Percentiles rank a stretch among this genome's conserved stretches.
phyloP scores from a whole-genome alignment of 2,888 invertebrate species.

The Eupelmus urozonus region DNA sequence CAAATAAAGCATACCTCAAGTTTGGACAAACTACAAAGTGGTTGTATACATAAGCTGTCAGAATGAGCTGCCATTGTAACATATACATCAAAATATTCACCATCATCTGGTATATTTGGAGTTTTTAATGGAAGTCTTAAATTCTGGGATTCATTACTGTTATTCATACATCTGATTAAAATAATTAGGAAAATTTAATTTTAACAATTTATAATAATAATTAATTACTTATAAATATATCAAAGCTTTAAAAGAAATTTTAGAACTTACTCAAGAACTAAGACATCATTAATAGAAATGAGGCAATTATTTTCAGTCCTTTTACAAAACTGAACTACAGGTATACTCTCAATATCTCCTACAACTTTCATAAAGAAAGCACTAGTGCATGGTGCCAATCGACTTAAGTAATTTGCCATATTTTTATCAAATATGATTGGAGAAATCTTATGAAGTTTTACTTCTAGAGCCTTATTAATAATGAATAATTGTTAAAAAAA shows the following conservation, averaged over 20 bases:
- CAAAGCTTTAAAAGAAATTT: neutral
- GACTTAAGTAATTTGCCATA: slow-evolving; percentile 72
- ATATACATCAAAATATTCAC: slow-evolving; percentile 80
- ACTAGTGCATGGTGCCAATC: slow-evolving; percentile 80
- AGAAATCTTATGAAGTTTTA: slow-evolving; percentile 81
- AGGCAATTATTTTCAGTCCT: slow-evolving; percentile 80
- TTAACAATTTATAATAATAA: neutral
- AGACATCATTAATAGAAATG: slow-evolving; percentile 85
- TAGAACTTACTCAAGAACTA: slow-evolving; percentile 79
- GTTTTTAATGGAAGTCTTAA: slow-evolving; percentile 67
- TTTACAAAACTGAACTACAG: slow-evolving; percentile 85
- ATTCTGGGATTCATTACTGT: slow-evolving; percentile 63
- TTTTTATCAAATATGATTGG: slow-evolving; percentile 76
- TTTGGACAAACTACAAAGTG: slow-evolving; percentile 59
- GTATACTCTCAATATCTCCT: slow-evolving; percentile 63
- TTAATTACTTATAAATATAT: neutral
- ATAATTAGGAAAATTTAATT: neutral
- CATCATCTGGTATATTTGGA: slow-evolving; percentile 77
- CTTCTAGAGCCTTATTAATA: slow-evolving; percentile 79
- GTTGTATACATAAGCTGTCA: slow-evolving; percentile 83
- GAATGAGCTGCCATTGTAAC: slow-evolving; percentile 84
- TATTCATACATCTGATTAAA: slow-evolving; percentile 65
- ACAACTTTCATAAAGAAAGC: slow-evolving; percentile 80
- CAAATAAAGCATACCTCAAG: slow-evolving; percentile 59
- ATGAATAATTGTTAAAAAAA: slow-evolving; percentile 10